Evolutionary conservation across 2,113 vertebrate species (phyloP).

Genomic region (Plestiodon gilberti): DNA sequence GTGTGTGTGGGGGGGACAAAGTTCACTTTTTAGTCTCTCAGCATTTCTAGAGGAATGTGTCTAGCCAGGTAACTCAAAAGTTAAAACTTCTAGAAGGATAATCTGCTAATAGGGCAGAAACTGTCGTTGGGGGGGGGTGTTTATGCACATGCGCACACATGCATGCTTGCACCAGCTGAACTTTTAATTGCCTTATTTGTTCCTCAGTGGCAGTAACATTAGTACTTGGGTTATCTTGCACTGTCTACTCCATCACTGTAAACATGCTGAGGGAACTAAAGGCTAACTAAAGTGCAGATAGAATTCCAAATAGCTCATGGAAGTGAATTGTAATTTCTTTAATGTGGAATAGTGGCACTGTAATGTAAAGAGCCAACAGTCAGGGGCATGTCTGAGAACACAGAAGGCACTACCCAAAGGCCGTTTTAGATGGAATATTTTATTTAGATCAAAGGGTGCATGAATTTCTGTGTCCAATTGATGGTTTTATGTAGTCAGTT

Average conservation of each 20-base stretch:
- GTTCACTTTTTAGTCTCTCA: too few species aligned
- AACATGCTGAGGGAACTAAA: slow-evolving; percentile 45
- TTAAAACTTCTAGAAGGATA: slow-evolving; percentile 33
- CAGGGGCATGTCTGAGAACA: not conserved
- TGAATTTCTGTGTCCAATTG: not conserved
- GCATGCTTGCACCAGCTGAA: slow-evolving; percentile 6
- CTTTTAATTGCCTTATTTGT: slow-evolving; percentile 64
- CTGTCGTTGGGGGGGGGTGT: not conserved
- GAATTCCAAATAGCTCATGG: slow-evolving; percentile 47
- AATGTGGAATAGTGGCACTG: slow-evolving; percentile 34
- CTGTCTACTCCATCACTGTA: slow-evolving; percentile 50
- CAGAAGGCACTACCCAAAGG: not conserved
- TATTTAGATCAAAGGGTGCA: not conserved
- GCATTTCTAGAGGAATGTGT: slow-evolving; percentile 1
- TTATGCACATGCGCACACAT: not conserved
- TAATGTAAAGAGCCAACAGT: not conserved
- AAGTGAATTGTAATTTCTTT: slow-evolving; percentile 44
- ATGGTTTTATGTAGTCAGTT: not conserved
- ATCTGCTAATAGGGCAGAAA: slow-evolving; percentile 10
- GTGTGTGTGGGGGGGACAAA: too few species aligned
- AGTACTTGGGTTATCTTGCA: slow-evolving; percentile 55
- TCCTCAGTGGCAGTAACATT: slow-evolving; percentile 57
- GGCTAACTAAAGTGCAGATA: slow-evolving; percentile 44
- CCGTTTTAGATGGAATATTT: too few species aligned
- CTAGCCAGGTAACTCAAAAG: not conserved